Evolutionary conservation across 2,113 vertebrate genomes (phyloP).

Genomic region (Carollia perspicillata): DNA sequence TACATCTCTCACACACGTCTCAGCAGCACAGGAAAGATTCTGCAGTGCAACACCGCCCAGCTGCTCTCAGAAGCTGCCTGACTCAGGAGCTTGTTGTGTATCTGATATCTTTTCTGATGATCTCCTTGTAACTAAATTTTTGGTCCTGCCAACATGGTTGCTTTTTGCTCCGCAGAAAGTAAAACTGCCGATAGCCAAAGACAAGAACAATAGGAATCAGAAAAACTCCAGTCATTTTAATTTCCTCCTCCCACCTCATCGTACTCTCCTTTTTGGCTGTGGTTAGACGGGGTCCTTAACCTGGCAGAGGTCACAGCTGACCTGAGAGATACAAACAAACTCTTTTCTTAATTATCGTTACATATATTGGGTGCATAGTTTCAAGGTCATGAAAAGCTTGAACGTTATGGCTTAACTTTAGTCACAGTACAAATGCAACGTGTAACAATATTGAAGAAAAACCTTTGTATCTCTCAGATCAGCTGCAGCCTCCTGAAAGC

Average conservation of each 20-base stretch:
- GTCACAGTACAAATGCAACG: too few species aligned
- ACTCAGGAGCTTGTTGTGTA: neutral
- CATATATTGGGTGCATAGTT: too few species aligned
- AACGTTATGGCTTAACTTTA: too few species aligned
- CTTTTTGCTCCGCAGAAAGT: conserved; percentile 35
- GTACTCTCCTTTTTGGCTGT: neutral
- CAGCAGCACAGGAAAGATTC: neutral
- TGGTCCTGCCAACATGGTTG: neutral
- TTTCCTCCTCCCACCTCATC: neutral
- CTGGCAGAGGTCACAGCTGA: too few species aligned
- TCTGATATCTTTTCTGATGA: neutral
- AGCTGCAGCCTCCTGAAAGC: too few species aligned
- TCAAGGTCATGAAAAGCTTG: too few species aligned
- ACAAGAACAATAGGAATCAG: neutral
- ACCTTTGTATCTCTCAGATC: too few species aligned
- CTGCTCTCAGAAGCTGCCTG: neutral
- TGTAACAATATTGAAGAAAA: too few species aligned
- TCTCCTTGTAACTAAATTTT: neutral
- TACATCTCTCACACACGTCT: neutral
- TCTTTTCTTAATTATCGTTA: too few species aligned
- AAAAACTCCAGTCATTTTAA: neutral
- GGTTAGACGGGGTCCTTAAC: neutral
- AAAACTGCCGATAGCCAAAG: neutral
- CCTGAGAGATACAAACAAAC: too few species aligned
- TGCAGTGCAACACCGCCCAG: too few species aligned